phyloP scores from a whole-genome alignment of 2,888 invertebrate genomes.

The Drosophila picticornis region DNA sequence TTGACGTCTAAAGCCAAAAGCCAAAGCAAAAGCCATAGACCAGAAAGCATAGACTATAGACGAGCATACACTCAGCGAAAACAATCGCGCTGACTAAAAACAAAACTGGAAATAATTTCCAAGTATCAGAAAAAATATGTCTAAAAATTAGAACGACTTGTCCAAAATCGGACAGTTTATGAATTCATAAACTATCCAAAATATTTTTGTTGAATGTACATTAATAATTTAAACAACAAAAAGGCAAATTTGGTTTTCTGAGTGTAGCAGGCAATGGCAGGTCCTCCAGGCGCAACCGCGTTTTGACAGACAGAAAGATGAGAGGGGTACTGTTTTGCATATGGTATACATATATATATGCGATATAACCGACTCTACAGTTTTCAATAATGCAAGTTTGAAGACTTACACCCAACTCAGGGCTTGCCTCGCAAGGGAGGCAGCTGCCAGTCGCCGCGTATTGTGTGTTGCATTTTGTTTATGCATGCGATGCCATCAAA shows the following conservation, averaged over 20 bases:
- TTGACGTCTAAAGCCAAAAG: constrained; percentile 61
- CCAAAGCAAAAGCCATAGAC: constrained; percentile 50
- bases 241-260: not conserved
- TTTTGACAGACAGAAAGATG: constrained; percentile 11
- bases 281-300: constrained; percentile 32
- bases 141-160: accelerated
- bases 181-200: not conserved
- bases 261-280: constrained; percentile 2
- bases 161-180: too few species aligned
- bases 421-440: not conserved
- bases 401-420: constrained; percentile 38
- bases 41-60: constrained; percentile 27
- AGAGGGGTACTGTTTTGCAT: constrained; percentile 36
- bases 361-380: constrained; percentile 36
- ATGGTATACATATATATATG: constrained; percentile 20
- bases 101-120: not conserved
- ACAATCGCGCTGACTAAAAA: not conserved
- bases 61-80: not conserved
- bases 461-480: constrained; percentile 77
- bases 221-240: not conserved
- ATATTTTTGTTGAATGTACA: too few species aligned
- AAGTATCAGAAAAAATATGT: not conserved
- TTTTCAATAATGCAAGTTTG: constrained; percentile 75
- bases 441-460: constrained; percentile 45
- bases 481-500: constrained; percentile 72